Conservation (phyloP, 2,113 vertebrate species). For the Eulacestoma nigropectus region DNA sequence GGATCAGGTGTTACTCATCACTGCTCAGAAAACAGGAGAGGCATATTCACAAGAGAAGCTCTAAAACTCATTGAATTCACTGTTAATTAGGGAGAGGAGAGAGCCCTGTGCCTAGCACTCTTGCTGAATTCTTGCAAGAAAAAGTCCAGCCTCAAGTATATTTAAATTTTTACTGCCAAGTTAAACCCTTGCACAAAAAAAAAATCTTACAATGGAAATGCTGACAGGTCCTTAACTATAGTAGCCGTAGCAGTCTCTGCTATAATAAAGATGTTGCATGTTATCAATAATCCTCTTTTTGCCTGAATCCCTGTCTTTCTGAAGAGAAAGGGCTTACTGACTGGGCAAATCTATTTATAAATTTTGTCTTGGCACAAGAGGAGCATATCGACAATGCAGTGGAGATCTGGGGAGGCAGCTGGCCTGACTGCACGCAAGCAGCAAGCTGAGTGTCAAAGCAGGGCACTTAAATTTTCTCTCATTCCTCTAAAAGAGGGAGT, state of each 20-base stretch:
- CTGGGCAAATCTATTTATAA: conserved; percentile 70
- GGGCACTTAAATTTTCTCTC: conserved; percentile 51
- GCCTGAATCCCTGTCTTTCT: conserved; percentile 61
- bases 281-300: conserved; percentile 66
- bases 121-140: conserved; percentile 24
- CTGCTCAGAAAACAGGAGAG: background rate
- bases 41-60: background rate
- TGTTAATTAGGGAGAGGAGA: background rate
- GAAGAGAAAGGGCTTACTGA: conserved; percentile 63
- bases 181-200: conserved; percentile 31
- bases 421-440: conserved; percentile 3
- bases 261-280: conserved; percentile 57
- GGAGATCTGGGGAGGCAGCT: conserved; percentile 34
- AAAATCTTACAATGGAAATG: conserved; percentile 51
- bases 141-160: background rate
- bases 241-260: conserved; percentile 14
- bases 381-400: background rate
- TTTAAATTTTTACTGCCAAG: conserved; percentile 48
- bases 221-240: conserved; percentile 54
- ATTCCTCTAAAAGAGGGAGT: conserved; percentile 2
- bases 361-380: conserved; percentile 57
- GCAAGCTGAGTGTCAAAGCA: conserved; percentile 36
- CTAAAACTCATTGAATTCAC: background rate
- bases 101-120: background rate
- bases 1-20: background rate